phyloP scores from a whole-genome alignment of 2,888 invertebrate genomes.

The Coenonympha glycerion region DNA sequence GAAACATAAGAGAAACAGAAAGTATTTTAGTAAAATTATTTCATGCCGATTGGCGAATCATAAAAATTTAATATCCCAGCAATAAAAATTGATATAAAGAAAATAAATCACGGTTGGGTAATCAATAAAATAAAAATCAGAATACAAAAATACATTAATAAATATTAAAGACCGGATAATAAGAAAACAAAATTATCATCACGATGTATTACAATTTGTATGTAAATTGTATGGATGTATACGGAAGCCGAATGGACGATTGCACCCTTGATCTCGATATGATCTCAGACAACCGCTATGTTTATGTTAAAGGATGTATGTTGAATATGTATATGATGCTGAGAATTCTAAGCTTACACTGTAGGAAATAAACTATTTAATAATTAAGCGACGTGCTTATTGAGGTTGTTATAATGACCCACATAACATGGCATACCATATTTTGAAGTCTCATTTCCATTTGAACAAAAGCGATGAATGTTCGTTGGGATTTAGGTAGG shows the following conservation, averaged over 20 bases:
- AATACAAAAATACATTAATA: not conserved
- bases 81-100: no score
- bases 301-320: not conserved
- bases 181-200: not conserved
- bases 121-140: not conserved
- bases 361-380: not conserved
- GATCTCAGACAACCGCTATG: not conserved
- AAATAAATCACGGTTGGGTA: not conserved
- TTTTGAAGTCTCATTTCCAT: no score
- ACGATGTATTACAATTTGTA: not conserved
- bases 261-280: constrained; percentile 4
- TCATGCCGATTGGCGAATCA: no score
- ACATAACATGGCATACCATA: no score
- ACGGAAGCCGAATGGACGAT: not conserved
- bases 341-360: not conserved
- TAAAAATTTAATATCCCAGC: no score
- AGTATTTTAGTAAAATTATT: no score
- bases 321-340: not conserved
- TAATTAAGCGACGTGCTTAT: no score
- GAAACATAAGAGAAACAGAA: no score
- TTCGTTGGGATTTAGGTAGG: no score
- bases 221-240: not conserved
- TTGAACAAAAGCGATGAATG: no score
- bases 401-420: no score
- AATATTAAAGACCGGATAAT: not conserved